Conservation (phyloP, 2,888 invertebrate genomes). For the Euzetes globulus region DNA sequence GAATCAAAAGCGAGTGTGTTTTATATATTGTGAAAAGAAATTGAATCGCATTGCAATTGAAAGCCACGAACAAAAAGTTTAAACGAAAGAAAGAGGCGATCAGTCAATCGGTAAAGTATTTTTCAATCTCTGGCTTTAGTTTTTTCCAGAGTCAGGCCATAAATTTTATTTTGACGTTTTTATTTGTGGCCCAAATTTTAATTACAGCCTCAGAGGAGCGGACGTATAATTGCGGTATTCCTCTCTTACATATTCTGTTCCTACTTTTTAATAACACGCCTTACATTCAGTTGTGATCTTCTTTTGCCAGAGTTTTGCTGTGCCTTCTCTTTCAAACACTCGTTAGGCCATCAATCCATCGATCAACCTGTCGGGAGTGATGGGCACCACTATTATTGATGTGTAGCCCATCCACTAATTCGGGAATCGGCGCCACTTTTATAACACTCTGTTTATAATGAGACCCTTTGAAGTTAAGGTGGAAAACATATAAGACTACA, state of each 20-base stretch:
- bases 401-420: not conserved
- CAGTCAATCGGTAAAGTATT: too few relatives aligned
- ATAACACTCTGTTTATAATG: not conserved
- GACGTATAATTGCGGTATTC: slow-evolving; percentile 14
- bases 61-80: too few relatives aligned
- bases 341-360: slow-evolving; percentile 6
- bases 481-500: slow-evolving; percentile 8
- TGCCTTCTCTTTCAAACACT: not conserved
- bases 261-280: not conserved
- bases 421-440: slow-evolving; percentile 21
- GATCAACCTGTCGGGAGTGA: not conserved
- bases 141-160: not conserved
- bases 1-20: too few relatives aligned
- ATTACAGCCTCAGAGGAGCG: slow-evolving; percentile 13
- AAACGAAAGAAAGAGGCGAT: too few relatives aligned
- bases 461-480: slow-evolving; percentile 3
- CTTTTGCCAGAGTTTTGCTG: not conserved
- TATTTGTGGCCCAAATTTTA: slow-evolving; percentile 24
- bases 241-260: not conserved
- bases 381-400: not conserved
- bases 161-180: slow-evolving; percentile 10
- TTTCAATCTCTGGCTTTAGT: too few relatives aligned
- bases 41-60: too few relatives aligned
- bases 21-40: too few relatives aligned
- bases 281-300: not conserved